Conservation (phyloP, 2,888 invertebrate genomes). For the Cerceris ruficornis region DNA sequence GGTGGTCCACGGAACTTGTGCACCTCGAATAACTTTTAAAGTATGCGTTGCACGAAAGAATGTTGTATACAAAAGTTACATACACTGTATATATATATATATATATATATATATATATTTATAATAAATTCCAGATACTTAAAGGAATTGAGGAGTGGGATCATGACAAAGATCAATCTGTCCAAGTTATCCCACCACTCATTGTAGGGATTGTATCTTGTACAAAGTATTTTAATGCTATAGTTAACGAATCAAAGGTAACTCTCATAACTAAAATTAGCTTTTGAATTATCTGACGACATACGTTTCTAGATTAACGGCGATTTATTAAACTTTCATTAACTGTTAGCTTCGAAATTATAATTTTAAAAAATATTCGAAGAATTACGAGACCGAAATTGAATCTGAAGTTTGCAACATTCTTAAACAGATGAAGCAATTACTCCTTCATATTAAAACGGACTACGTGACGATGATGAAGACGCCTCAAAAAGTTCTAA, state of each 20-base stretch:
- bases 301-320: not conserved
- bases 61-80: too few relatives aligned
- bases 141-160: not conserved
- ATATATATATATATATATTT: not conserved
- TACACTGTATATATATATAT: too few relatives aligned
- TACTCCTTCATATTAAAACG: not conserved
- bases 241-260: not conserved
- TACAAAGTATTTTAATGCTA: not conserved
- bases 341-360: too few relatives aligned
- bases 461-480: not conserved
- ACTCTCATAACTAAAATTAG: not conserved
- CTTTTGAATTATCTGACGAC: not conserved
- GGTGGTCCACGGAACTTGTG: too few relatives aligned
- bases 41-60: too few relatives aligned
- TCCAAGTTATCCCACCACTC: not conserved
- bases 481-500: not conserved
- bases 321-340: too few relatives aligned
- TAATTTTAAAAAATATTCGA: too few relatives aligned
- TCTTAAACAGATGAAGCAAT: not conserved
- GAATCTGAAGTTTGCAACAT: not conserved
- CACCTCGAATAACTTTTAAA: too few relatives aligned
- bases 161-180: not conserved
- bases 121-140: not conserved
- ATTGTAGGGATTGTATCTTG: not conserved
- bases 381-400: not conserved